Evolutionary conservation across 2,113 vertebrate species (phyloP).

Genomic region (Coptodon rendalli): DNA sequence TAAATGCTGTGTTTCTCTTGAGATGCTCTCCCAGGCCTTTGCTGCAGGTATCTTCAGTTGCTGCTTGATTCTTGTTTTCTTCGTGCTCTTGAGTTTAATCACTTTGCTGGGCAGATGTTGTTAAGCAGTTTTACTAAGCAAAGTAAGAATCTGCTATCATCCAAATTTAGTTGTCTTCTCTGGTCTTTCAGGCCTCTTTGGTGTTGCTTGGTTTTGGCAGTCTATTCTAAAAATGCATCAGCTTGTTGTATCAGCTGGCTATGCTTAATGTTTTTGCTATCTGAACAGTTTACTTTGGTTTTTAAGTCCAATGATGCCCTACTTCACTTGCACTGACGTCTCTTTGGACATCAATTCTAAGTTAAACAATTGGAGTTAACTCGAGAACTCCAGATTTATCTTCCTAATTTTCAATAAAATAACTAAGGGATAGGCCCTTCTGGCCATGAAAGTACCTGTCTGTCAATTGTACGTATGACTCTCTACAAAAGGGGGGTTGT

Average conservation of each 20-base stretch:
- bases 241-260: background rate
- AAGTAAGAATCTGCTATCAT: background rate
- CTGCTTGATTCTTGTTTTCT: background rate
- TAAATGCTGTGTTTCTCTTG: background rate
- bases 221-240: background rate
- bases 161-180: background rate
- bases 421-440: background rate
- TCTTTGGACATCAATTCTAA: background rate
- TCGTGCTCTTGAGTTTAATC: background rate
- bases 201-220: background rate
- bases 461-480: background rate
- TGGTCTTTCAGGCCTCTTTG: background rate
- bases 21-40: background rate
- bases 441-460: background rate
- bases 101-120: background rate
- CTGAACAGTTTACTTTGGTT: background rate
- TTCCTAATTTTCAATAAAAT: background rate
- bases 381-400: background rate
- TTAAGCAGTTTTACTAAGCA: background rate
- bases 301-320: background rate
- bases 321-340: background rate
- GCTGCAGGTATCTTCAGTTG: background rate
- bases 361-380: background rate
- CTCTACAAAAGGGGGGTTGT: background rate
- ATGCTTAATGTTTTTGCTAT: background rate